Conservation (phyloP, 2,888 invertebrate genomes). For the Pediacus dermestoides region DNA sequence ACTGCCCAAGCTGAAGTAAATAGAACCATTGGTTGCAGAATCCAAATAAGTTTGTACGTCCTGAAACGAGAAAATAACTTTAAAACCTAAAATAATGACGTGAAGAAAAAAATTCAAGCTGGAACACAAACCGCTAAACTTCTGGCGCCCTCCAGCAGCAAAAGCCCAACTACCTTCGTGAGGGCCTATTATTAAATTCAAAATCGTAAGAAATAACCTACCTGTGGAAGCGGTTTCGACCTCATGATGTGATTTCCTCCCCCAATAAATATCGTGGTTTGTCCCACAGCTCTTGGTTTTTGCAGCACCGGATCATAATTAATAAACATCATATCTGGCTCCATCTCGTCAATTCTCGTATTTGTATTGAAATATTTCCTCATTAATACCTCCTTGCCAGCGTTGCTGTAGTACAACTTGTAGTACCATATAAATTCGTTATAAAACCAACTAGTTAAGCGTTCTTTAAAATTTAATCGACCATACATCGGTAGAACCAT, state of each 20-base stretch:
- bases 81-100: background rate
- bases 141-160: no score
- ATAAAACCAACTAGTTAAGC: no score
- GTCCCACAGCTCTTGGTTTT: conserved; percentile 28
- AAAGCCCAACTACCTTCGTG: conserved; percentile 14
- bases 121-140: no score
- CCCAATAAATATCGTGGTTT: conserved; percentile 31
- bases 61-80: conserved; percentile 12
- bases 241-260: conserved; percentile 30
- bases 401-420: no score
- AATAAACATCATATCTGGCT: conserved; percentile 32
- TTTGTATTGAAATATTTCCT: conserved; percentile 30
- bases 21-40: conserved; percentile 22
- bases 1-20: conserved; percentile 32
- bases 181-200: background rate
- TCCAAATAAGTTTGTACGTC: conserved; percentile 21
- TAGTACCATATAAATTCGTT: no score
- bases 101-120: no score
- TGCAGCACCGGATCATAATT: conserved; percentile 33
- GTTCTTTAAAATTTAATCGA: background rate
- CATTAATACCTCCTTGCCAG: no score
- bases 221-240: conserved; percentile 32
- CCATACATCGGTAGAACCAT: background rate
- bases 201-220: conserved; percentile 14
- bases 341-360: conserved; percentile 29